These are phyloP conservation scores for Oikopleura vanhoeffeni DNA, from an alignment of 23 tunicate species.

Conservation along the genomic window DNA sequence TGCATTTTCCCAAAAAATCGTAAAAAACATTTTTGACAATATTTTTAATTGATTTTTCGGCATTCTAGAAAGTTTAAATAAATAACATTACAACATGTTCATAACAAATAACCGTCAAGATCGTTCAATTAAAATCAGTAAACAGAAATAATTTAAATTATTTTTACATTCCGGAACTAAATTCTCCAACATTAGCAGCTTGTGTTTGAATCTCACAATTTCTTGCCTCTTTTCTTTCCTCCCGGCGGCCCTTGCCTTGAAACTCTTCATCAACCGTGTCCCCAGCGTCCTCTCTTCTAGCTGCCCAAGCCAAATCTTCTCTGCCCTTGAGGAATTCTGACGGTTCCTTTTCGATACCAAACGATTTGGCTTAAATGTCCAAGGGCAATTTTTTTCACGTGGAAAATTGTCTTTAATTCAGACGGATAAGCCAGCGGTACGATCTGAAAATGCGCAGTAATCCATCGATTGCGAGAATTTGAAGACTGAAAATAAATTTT, in stretches of 20 bases:
- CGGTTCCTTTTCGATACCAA: constrained; percentile 18
- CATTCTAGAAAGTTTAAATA: too few species aligned
- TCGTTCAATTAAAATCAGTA: too few species aligned
- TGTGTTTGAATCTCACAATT: neutral
- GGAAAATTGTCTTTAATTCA: constrained; percentile 57
- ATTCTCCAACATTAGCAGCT: neutral
- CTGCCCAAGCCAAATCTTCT: neutral
- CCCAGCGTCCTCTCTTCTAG: neutral
- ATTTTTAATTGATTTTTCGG: too few species aligned
- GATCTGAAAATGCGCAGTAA: constrained; percentile 44
- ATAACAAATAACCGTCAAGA: too few species aligned
- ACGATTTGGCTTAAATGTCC: constrained; percentile 83
- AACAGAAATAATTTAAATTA: too few species aligned
- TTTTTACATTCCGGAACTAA: neutral
- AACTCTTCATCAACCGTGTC: neutral
- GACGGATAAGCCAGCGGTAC: constrained; percentile 82
- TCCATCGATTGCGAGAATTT: constrained; percentile 31
- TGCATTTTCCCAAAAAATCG: too few species aligned
- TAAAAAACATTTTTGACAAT: too few species aligned
- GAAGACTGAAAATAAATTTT: constrained; percentile 17
- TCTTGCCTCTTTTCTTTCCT: neutral
- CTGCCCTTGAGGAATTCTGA: neutral
- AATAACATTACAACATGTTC: too few species aligned
- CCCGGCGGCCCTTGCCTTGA: neutral
- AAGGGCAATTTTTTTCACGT: constrained; percentile 59